Percentiles rank a stretch among this genome's conserved stretches.
phyloP scores from a whole-genome alignment of 2,113 vertebrate genomes.

The Poecile atricapillus region DNA sequence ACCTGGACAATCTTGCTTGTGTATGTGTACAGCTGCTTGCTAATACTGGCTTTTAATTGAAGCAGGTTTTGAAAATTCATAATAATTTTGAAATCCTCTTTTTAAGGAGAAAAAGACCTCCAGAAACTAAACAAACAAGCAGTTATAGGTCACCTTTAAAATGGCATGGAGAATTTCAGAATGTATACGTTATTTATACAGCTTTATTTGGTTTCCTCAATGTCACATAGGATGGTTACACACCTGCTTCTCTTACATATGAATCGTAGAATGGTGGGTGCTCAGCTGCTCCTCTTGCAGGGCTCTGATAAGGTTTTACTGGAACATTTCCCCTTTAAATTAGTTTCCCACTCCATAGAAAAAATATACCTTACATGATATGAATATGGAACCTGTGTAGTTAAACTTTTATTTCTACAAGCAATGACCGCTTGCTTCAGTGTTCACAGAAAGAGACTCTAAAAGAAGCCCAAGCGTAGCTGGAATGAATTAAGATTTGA shows the following conservation, averaged over 20 bases:
- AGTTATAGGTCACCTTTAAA: background rate
- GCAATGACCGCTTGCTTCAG: background rate
- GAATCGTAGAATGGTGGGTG: background rate
- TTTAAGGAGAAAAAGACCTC: background rate
- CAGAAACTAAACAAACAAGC: background rate
- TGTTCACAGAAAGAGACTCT: background rate
- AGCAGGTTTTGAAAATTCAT: background rate
- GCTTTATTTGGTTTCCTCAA: background rate
- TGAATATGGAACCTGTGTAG: background rate
- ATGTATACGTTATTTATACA: background rate
- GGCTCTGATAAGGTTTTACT: background rate
- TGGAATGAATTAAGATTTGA: constrained; percentile 7
- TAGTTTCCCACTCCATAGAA: background rate
- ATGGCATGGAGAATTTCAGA: background rate
- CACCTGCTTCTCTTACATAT: background rate
- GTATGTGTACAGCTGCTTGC: background rate
- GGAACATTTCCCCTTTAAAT: background rate
- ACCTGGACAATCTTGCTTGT: background rate
- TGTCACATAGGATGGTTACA: background rate
- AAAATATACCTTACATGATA: background rate
- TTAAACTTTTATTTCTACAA: background rate
- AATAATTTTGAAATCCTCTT: background rate
- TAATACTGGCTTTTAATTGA: background rate
- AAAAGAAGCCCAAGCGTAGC: background rate
- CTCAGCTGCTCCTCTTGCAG: background rate